phyloP scores from a whole-genome alignment of 2,888 invertebrate species.

The Hydroisotoma schaefferi region DNA sequence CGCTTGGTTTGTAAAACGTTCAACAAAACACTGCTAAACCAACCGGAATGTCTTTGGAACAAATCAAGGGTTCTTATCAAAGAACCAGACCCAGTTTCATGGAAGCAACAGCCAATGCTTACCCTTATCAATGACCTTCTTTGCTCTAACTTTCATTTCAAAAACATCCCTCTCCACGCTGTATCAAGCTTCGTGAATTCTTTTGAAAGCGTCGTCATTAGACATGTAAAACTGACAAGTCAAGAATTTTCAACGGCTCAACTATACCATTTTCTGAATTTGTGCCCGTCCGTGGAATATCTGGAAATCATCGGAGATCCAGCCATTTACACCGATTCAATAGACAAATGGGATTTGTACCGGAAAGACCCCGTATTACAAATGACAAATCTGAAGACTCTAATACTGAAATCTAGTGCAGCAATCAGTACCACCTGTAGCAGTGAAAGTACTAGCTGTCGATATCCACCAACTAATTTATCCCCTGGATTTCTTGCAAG shows the following conservation, averaged over 20 bases:
- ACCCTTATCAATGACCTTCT: too few relatives aligned
- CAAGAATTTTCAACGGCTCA: neutral
- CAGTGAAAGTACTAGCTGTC: too few relatives aligned
- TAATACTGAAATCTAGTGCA: neutral
- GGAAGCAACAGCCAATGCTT: neutral
- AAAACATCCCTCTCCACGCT: neutral
- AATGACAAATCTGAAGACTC: neutral
- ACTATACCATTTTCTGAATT: neutral
- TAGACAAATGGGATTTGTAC: neutral
- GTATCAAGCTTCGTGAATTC: neutral
- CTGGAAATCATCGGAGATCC: neutral
- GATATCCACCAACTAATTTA: neutral
- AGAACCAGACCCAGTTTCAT: neutral
- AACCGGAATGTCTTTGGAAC: neutral
- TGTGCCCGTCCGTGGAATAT: neutral
- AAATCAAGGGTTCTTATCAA: neutral
- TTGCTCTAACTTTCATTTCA: neutral
- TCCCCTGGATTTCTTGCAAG: constrained; percentile 1
- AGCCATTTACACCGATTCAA: neutral
- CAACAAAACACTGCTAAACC: neutral
- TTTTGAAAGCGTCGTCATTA: neutral
- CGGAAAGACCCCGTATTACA: neutral
- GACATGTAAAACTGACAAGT: neutral
- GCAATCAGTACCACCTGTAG: neutral
- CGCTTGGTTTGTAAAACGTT: neutral